Evolutionary conservation across 2,113 vertebrate genomes (phyloP).

Genomic region (Oncorhynchus mykiss): DNA sequence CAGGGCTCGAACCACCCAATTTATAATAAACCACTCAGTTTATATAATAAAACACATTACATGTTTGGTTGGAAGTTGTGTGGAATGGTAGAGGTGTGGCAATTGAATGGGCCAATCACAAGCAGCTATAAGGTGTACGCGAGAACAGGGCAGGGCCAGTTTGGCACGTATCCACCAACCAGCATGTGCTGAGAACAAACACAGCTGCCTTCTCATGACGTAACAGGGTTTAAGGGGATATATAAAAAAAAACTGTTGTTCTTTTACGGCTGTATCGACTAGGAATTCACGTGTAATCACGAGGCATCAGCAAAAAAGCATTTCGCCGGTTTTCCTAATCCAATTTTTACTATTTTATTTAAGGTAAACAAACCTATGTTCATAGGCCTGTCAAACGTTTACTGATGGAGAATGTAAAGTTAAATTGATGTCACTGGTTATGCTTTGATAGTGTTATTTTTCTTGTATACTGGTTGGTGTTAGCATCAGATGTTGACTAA

Average conservation of each 20-base stretch:
- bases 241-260: constrained; percentile 45
- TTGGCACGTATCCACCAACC: neutral
- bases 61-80: too few species aligned
- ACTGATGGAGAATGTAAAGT: neutral
- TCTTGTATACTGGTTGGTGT: neutral
- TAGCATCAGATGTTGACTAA: neutral
- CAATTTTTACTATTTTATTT: neutral
- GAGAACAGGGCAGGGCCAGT: too few species aligned
- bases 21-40: too few species aligned
- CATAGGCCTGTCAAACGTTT: neutral
- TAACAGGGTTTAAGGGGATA: constrained; percentile 32
- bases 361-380: constrained; percentile 24
- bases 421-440: too few species aligned
- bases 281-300: neutral
- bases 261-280: neutral
- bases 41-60: too few species aligned
- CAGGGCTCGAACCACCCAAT: too few species aligned
- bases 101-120: too few species aligned
- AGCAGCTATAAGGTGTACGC: too few species aligned
- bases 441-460: too few species aligned
- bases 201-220: constrained; percentile 43
- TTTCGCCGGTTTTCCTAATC: neutral
- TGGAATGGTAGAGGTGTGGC: too few species aligned
- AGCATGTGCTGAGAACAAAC: constrained; percentile 10
- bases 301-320: neutral